phyloP scores from a whole-genome alignment of 2,888 invertebrate genomes.

The Herminia tarsipennalis region DNA sequence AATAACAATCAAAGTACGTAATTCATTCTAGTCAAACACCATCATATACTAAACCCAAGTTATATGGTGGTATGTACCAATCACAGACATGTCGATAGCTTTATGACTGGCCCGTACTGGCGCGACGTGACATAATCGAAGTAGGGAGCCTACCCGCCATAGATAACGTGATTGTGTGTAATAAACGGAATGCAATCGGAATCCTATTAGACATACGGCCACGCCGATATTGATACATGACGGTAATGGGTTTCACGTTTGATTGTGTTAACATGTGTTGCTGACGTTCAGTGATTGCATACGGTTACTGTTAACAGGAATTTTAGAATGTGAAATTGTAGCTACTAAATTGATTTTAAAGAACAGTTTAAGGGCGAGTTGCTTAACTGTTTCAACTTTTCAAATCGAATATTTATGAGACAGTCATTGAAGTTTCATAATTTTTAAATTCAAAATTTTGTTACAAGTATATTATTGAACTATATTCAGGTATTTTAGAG shows the following conservation, averaged over 20 bases:
- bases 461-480: no score
- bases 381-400: no score
- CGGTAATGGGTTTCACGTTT: slow-evolving; percentile 71
- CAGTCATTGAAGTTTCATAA: no score
- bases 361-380: no score
- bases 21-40: not conserved
- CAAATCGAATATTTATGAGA: no score
- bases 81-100: slow-evolving; percentile 42
- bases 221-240: slow-evolving; percentile 63
- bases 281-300: slow-evolving; percentile 48
- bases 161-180: slow-evolving; percentile 74
- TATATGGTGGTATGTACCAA: slow-evolving; percentile 1
- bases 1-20: no score
- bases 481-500: no score
- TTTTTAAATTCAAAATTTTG: no score
- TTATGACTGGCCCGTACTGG: slow-evolving; percentile 53
- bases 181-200: slow-evolving; percentile 76
- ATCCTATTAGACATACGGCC: slow-evolving; percentile 78
- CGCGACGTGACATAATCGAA: slow-evolving; percentile 42
- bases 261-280: slow-evolving; percentile 57
- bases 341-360: not conserved
- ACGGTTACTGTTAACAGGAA: slow-evolving; percentile 24
- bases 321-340: slow-evolving; percentile 17
- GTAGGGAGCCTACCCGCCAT: slow-evolving; percentile 38
- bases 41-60: not conserved